phyloP scores from a whole-genome alignment of 2,888 invertebrate species.

The Eupithecia subfuscata region DNA sequence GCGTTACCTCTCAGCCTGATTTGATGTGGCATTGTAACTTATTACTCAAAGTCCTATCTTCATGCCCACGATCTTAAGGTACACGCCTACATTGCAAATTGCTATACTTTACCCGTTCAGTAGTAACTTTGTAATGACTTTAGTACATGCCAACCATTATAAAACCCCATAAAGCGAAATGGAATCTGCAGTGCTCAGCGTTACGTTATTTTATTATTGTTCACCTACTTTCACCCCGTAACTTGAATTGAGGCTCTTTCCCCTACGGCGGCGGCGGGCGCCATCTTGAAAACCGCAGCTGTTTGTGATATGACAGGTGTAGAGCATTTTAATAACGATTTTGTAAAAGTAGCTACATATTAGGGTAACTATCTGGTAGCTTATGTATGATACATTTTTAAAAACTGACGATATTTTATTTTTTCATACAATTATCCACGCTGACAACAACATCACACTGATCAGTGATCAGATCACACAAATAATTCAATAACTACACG shows the following conservation, averaged over 20 bases:
- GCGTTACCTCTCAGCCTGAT: too few species aligned
- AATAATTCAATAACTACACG: too few species aligned
- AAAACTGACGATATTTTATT: too few species aligned
- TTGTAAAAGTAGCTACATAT: not conserved
- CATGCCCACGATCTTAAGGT: not conserved
- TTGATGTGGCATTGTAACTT: not conserved
- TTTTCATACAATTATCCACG: too few species aligned
- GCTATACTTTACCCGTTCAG: conserved; percentile 8
- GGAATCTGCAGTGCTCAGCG: conserved; percentile 50
- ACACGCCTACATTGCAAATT: conserved; percentile 12
- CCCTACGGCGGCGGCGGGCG: conserved; percentile 24
- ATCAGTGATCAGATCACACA: too few species aligned
- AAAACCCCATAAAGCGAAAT: conserved; percentile 45
- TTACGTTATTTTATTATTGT: conserved; percentile 62
- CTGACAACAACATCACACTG: too few species aligned
- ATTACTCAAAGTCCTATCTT: conserved; percentile 4
- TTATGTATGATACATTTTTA: too few species aligned
- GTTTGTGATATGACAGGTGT: conserved; percentile 52
- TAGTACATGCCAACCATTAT: conserved; percentile 31
- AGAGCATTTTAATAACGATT: not conserved
- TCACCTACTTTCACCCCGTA: conserved; percentile 76
- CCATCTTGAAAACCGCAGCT: conserved; percentile 56
- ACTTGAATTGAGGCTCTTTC: conserved; percentile 39
- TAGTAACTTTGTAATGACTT: conserved; percentile 20
- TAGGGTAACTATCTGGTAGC: too few species aligned